Conservation (phyloP, 2,113 vertebrate genomes). For the Pitta sordida region DNA sequence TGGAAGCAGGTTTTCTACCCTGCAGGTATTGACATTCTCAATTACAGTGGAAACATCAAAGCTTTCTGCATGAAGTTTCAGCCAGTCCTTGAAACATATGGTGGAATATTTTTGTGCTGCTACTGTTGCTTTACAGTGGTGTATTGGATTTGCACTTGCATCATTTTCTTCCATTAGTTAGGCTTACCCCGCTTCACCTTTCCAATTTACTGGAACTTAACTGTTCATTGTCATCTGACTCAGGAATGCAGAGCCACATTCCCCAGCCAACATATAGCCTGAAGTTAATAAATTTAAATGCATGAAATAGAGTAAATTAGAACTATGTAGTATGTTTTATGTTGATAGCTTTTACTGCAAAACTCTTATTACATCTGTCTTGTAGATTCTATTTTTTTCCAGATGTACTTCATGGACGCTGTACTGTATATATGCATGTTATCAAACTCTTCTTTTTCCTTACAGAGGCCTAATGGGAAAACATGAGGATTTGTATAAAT, state of each 20-base stretch:
- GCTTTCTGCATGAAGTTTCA: conserved; percentile 21
- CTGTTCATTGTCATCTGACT: conserved; percentile 67
- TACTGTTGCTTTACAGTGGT: conserved; percentile 45
- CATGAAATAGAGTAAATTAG: conserved; percentile 71
- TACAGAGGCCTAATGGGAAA: conserved; percentile 37
- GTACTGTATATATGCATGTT: neutral
- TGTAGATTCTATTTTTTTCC: conserved; percentile 57
- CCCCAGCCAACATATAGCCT: conserved; percentile 50
- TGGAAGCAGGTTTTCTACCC: conserved; percentile 38
- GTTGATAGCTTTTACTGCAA: conserved; percentile 59
- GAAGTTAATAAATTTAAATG: conserved; percentile 71
- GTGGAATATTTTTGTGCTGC: conserved; percentile 40
- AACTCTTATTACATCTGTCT: conserved; percentile 53
- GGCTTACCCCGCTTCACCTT: conserved; percentile 71
- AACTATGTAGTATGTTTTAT: conserved; percentile 64
- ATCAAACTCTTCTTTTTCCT: neutral
- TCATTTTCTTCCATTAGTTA: conserved; percentile 72
- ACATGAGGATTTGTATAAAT: conserved; percentile 42
- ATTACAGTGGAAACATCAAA: conserved; percentile 55
- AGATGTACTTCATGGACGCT: conserved; percentile 55
- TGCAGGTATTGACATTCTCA: conserved; percentile 57
- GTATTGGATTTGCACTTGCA: conserved; percentile 66
- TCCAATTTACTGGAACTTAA: conserved; percentile 67
- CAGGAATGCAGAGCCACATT: conserved; percentile 66
- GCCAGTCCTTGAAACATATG: conserved; percentile 61